These are phyloP conservation scores for Desmophyllum pertusum DNA, from an alignment of 92 coral and sea anemone genomes.

Conservation along the genomic window DNA sequence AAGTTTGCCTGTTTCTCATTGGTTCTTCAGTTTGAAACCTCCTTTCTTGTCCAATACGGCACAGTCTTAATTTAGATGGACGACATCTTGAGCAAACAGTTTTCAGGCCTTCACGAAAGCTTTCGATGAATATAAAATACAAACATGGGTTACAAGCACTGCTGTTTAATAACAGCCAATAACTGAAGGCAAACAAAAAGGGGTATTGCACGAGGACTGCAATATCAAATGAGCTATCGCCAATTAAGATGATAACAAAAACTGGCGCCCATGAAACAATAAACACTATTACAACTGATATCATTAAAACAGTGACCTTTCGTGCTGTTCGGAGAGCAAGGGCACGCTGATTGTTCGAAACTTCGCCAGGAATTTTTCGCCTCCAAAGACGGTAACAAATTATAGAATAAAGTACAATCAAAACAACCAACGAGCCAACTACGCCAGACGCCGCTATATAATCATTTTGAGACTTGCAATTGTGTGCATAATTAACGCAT, in stretches of 20 bases:
- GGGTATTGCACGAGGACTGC: background rate
- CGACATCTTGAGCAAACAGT: background rate
- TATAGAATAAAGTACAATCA: background rate
- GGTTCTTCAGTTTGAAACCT: background rate
- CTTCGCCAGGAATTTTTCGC: constrained; percentile 20
- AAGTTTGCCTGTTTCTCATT: background rate
- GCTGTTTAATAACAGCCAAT: background rate
- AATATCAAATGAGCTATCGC: background rate
- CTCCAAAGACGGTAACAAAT: constrained; percentile 11
- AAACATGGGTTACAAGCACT: constrained; percentile 8
- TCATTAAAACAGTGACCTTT: constrained; percentile 8
- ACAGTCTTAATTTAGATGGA: background rate
- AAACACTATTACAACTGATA: background rate
- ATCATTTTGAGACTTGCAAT: too few species aligned
- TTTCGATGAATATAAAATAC: constrained; percentile 26
- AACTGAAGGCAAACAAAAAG: background rate
- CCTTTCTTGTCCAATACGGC: background rate
- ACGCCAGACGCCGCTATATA: background rate
- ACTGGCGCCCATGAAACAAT: constrained; percentile 16
- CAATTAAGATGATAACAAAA: constrained; percentile 1
- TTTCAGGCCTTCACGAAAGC: background rate
- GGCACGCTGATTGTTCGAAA: background rate
- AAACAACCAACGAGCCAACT: background rate
- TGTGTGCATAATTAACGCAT: too few species aligned
- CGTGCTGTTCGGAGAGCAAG: constrained; percentile 1